Percentiles rank a stretch among this genome's conserved stretches.
Conservation (phyloP, 2,113 vertebrate species). For the Phoenicopterus ruber region DNA sequence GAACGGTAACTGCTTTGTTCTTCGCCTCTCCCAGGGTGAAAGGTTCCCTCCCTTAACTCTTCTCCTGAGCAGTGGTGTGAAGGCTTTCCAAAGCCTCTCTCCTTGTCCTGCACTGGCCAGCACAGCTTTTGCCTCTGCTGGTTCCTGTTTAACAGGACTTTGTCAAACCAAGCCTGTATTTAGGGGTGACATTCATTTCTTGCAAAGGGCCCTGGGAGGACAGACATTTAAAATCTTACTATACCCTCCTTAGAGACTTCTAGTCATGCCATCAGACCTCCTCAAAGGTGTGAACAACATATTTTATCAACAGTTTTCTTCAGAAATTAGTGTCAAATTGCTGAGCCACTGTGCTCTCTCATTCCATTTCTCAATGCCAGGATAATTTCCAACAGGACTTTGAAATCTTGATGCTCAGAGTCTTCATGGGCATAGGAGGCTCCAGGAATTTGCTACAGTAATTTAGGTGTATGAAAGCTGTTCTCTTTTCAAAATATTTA, state of each 20-base stretch:
- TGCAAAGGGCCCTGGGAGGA: not conserved
- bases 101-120: not conserved
- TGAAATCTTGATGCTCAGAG: not conserved
- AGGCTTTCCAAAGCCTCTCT: not conserved
- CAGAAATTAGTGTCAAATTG: not conserved
- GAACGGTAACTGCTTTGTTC: not conserved
- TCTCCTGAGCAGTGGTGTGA: not conserved
- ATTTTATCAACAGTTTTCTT: not conserved
- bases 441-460: not conserved
- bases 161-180: not conserved
- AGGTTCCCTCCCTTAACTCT: not conserved
- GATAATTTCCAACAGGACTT: not conserved
- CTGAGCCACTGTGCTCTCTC: not conserved
- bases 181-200: not conserved
- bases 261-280: not conserved
- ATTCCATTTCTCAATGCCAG: not conserved
- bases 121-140: not conserved
- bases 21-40: not conserved
- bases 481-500: not conserved
- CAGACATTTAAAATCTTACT: not conserved
- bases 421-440: fast-evolving
- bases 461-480: not conserved
- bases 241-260: not conserved
- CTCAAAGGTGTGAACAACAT: not conserved
- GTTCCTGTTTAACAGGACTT: not conserved